Evolutionary conservation across 1,140 invertebrate genomes (phyloP).

Genomic region (Aleiodes sp.): DNA sequence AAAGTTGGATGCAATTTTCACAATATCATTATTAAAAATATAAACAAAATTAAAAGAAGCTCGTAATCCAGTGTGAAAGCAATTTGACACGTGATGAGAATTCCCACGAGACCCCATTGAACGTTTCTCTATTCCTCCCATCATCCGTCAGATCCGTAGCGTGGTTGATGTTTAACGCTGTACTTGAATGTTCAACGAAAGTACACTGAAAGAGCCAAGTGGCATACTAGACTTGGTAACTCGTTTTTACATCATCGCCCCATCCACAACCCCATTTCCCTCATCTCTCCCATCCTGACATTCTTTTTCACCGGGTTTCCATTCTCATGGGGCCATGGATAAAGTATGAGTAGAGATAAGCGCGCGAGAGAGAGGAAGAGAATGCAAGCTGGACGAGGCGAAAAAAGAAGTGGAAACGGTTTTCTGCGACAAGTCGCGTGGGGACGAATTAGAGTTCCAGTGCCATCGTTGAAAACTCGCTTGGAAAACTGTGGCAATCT

Average conservation of each 20-base stretch:
- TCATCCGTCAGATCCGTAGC: neutral
- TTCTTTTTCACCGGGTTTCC: constrained; percentile 16
- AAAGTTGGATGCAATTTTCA: no score
- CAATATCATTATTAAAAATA: no score
- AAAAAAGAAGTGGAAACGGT: neutral
- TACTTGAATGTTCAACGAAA: neutral
- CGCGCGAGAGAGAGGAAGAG: neutral
- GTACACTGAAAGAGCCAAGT: constrained; percentile 13
- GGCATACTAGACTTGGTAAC: constrained; percentile 24
- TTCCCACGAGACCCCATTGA: neutral
- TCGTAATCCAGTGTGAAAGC: neutral
- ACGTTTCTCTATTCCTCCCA: neutral
- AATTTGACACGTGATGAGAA: constrained; percentile 1
- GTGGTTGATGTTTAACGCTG: neutral
- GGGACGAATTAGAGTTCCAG: constrained; percentile 8
- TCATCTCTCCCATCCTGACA: neutral
- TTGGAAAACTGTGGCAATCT: neutral
- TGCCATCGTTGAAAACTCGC: neutral
- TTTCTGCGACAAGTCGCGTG: neutral
- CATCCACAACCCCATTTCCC: neutral
- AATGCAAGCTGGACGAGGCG: neutral
- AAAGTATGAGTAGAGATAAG: neutral
- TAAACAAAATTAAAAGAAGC: no score
- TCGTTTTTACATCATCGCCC: constrained; percentile 20
- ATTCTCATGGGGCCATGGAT: neutral